Base-by-base conservation (phyloP, 2,888 invertebrate genomes). In the Himalopsyche tibetana region DNA sequence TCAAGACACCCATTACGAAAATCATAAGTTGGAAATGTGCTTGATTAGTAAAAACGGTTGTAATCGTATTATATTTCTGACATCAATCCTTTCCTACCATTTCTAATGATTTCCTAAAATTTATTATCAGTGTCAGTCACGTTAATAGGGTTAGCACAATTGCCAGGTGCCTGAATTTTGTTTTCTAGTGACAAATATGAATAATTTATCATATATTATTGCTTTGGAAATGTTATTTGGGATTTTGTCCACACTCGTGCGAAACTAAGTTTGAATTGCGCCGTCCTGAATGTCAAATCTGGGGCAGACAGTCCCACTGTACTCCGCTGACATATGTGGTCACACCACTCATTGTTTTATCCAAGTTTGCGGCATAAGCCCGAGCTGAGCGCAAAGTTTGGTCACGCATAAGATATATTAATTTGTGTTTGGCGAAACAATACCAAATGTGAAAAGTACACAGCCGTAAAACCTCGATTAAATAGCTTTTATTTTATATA, bases 291-390 rank as follows among this genome's bases (percentile, higher is more conserved):
- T 74, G 74, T 74, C 74, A 74, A 74, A 74, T 74, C 74, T 74
- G 74, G 74, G 74, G 74, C 38, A 74, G 74, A 74, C 74, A 74
- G 74, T 74, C 74, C 63, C 74, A 74, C 74, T 36, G 74, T 74
- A 74, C 74, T 74, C 36, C 74, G 36, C 74, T 74, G 74, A 74
- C 74, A 36, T 74, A 36, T 74, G 74, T 74, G 74, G 74, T 74
- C 74, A 38, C 74, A 15, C 28, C 15, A 74, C n/a, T 74, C 74
- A 74, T 74, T 74, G 74, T 36, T 74, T 74, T 36, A 36, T 74
- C 74, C 74, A 74, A 74, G 28, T 74, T 74, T 74, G 74, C 74
- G 74, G 74, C 74, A 74, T 74, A 74, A 36, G 36, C 74, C 74
- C 74, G 36, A 36, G 19, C 15, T 38, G 12, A 74, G 74, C 74